These are phyloP conservation scores for Siderastrea radians DNA, from an alignment of 92 coral and sea anemone species.

Conservation along the genomic window DNA sequence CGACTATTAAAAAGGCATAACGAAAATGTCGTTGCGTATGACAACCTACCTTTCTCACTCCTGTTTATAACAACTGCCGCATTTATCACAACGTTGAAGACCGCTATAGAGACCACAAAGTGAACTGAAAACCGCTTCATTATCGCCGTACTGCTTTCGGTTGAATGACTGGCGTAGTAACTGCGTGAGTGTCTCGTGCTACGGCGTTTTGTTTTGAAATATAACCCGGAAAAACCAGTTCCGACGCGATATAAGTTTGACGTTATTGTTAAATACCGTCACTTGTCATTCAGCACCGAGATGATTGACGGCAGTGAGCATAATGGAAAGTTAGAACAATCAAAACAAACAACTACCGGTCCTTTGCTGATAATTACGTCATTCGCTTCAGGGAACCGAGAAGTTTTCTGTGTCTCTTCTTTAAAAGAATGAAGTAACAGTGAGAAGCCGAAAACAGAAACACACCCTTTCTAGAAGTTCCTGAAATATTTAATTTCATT, in stretches of 20 bases:
- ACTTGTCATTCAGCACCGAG: conserved; percentile 30
- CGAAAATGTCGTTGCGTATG: background rate
- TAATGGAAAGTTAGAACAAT: conserved; percentile 2
- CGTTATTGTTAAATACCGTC: conserved; percentile 47
- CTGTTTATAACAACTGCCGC: conserved; percentile 6
- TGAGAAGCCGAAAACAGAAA: conserved; percentile 5
- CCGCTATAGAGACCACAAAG: conserved; percentile 1
- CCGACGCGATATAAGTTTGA: conserved; percentile 5
- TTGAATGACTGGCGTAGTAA: conserved; percentile 24
- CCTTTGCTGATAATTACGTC: conserved; percentile 3
- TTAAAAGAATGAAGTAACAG: background rate
- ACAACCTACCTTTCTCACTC: conserved; percentile 29
- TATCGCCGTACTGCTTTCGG: conserved; percentile 6
- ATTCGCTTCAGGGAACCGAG: conserved; percentile 12
- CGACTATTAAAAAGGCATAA: background rate
- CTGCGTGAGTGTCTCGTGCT: conserved; percentile 44
- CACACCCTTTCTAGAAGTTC: conserved; percentile 17
- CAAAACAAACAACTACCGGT: conserved; percentile 3
- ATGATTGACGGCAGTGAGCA: conserved; percentile 27
- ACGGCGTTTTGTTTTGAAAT: conserved; percentile 42
- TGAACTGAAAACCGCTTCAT: conserved; percentile 17
- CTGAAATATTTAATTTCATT: background rate
- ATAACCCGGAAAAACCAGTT: conserved; percentile 54
- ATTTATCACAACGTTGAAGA: conserved; percentile 11
- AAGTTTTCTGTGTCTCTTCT: background rate